Base-by-base conservation (phyloP, 2,113 vertebrate species). In the Amphilophus citrinellus region DNA sequence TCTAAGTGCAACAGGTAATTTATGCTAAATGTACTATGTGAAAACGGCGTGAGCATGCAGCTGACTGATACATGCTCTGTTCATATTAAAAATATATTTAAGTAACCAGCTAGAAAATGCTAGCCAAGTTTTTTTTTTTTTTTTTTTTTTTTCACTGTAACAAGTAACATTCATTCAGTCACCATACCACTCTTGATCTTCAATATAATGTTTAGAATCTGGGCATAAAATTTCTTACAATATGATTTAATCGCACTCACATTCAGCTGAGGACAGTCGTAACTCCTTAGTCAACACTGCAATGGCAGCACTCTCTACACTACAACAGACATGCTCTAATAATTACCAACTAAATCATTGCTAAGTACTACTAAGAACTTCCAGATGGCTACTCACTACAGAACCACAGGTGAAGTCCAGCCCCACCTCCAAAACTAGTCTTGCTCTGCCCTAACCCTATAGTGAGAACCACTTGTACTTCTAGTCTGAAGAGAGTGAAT, bases 301-400 rank as follows among this genome's bases (percentile, higher is more conserved):
- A 71, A 17, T 71, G 66, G 44, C 22, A 50, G 44, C 47, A 50
- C n/a, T 73, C 53, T 44, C 17, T 30, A 53, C 66, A 32, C 44
- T 53, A 53, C 27, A 44, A 32, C 14, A 73, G 18, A 56, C 47
- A 73, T 73, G 17, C 47, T 32, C 27, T 73, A 47, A 30, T 47
- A 73, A 53, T 73, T 53, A 53, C 17, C 24, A 71, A 18, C 27
- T n/a, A 73, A 73, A 53, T 73, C 24, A 14, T 53, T 73, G 68
- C 27, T 32, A 73, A 32, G 68, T 73, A 56, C 68, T 53, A 53
- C 44, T 73, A 53, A 73, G 47, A 73, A 73, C 27, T 53, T 73
- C 68, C 68, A 73, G 68, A 32, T 73, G 44, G 30, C 44, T 32
- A 32, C 27, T 73, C 47, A 56, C 47, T 73, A 53, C 66, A 32